Conservation (phyloP, 1,140 invertebrate genomes). For the Rhizoglyphus robini region DNA sequence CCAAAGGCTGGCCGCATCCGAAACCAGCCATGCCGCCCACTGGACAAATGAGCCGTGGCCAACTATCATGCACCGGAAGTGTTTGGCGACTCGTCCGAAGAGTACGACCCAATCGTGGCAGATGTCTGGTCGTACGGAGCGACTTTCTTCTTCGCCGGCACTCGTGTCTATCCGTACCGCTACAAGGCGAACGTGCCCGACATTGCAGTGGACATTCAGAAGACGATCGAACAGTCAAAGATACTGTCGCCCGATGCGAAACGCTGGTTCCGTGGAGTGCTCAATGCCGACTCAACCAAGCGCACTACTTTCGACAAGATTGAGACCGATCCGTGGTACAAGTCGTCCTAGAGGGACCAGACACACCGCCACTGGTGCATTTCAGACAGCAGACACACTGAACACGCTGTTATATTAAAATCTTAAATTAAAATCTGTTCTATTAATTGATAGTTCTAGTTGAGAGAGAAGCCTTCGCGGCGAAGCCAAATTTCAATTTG, state of each 20-base stretch:
- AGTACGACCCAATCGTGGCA: neutral
- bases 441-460: too few species aligned
- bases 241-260: neutral
- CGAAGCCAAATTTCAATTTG: too few species aligned
- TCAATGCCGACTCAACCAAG: neutral
- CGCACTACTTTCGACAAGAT: neutral
- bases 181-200: neutral
- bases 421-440: too few species aligned
- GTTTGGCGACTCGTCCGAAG: neutral
- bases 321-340: neutral
- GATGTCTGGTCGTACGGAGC: constrained; percentile 7
- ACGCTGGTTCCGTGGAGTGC: neutral
- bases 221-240: neutral
- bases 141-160: neutral
- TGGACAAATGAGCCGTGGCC: neutral
- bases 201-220: neutral
- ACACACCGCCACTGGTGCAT: too few species aligned
- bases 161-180: neutral
- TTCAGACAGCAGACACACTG: too few species aligned
- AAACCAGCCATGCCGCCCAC: neutral
- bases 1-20: neutral
- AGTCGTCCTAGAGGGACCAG: too few species aligned
- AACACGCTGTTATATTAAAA: too few species aligned
- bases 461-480: too few species aligned
- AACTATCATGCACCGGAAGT: neutral